A percentile compares a stretch with the other conserved stretches of the same genome.
Evolutionary conservation across 2,113 vertebrate genomes (phyloP).

Genomic region (Halcyon senegalensis): DNA sequence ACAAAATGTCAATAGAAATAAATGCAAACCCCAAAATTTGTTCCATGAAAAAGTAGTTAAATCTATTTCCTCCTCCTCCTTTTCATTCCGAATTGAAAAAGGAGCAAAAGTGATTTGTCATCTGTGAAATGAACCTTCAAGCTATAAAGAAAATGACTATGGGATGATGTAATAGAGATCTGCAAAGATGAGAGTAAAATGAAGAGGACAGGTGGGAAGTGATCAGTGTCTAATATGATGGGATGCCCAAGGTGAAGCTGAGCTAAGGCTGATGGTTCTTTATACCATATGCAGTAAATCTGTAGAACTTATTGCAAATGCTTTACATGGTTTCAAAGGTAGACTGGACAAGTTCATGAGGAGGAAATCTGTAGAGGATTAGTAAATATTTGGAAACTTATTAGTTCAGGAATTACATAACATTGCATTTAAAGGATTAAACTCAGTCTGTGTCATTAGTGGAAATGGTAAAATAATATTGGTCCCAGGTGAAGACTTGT

Average conservation of each 20-base stretch:
- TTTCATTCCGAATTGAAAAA: not conserved
- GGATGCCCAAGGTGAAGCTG: not conserved
- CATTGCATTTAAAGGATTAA: not conserved
- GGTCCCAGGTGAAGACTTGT: not conserved
- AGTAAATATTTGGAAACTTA: not conserved
- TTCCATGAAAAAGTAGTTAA: not conserved
- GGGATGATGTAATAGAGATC: not conserved
- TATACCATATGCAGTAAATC: not conserved
- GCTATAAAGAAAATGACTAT: not conserved
- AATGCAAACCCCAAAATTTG: not conserved
- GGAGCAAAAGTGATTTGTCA: not conserved
- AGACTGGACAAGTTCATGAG: not conserved
- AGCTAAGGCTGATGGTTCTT: not conserved
- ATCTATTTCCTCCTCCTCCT: not conserved
- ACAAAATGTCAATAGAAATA: not conserved
- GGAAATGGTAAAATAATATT: not conserved
- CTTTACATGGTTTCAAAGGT: not conserved
- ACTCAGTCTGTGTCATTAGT: not conserved
- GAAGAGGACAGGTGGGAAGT: not conserved
- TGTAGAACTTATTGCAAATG: not conserved
- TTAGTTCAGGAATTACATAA: not conserved
- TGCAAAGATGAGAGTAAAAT: not conserved
- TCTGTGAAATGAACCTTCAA: not conserved
- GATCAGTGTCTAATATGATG: not conserved
- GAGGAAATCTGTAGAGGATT: not conserved